A percentile compares a stretch with the other conserved stretches of the same genome.
phyloP scores from a whole-genome alignment of 2,888 invertebrate species.

The Heliconius aoede region DNA sequence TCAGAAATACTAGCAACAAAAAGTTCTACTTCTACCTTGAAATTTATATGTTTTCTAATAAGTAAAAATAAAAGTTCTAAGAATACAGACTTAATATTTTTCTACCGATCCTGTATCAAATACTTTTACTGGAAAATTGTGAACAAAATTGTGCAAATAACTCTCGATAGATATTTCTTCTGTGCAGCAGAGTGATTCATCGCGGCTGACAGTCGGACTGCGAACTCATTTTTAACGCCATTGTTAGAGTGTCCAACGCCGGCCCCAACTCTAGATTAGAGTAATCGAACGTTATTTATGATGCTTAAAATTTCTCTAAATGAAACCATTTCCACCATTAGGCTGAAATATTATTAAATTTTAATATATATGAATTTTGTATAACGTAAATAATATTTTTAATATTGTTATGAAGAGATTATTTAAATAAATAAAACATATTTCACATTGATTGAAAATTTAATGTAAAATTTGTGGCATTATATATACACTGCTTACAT shows the following conservation, averaged over 20 bases:
- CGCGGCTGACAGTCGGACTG: constrained; percentile 67
- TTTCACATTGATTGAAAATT: not conserved
- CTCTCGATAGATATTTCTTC: constrained; percentile 44
- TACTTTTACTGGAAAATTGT: constrained; percentile 1
- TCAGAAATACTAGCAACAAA: too few species aligned
- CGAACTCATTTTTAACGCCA: constrained; percentile 77
- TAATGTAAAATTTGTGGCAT: not conserved
- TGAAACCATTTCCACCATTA: constrained; percentile 40
- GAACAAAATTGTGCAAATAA: constrained; percentile 41
- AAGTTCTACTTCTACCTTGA: too few species aligned
- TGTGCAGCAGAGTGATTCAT: constrained; percentile 68
- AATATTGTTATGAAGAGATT: not conserved
- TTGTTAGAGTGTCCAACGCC: constrained; percentile 70
- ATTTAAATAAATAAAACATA: not conserved
- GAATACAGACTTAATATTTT: not conserved
- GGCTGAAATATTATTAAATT: not conserved
- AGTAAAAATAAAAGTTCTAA: not conserved
- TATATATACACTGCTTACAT: not conserved
- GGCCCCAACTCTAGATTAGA: constrained; percentile 60
- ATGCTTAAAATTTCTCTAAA: constrained; percentile 51
- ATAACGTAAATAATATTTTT: not conserved
- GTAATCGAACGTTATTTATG: constrained; percentile 73
- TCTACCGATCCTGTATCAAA: not conserved
- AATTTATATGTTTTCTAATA: too few species aligned
- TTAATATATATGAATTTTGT: not conserved